Evolutionary conservation across 2,888 invertebrate genomes (phyloP).

Genomic region (Furcula furcula): DNA sequence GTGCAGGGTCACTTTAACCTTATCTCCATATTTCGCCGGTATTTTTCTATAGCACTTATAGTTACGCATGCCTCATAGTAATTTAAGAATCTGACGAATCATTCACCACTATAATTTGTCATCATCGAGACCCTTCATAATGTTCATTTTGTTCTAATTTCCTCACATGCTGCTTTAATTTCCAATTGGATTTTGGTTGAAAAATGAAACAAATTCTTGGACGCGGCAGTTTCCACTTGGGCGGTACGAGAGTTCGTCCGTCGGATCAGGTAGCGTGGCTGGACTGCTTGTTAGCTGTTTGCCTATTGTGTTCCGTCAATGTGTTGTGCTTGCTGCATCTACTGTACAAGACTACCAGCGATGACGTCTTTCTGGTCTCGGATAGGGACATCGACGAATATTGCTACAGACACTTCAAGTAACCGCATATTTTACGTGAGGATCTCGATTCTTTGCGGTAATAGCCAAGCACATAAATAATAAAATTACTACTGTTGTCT

Average conservation of each 20-base stretch:
- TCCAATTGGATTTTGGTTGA: constrained; percentile 56
- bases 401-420: constrained; percentile 57
- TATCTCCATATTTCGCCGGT: constrained; percentile 71
- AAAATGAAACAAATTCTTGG: constrained; percentile 42
- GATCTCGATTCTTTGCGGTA: constrained; percentile 18
- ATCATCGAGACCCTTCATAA: constrained; percentile 22
- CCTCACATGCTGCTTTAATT: constrained; percentile 78
- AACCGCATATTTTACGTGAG: constrained; percentile 44
- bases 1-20: constrained; percentile 63
- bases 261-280: constrained; percentile 92
- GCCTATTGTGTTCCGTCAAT: constrained; percentile 85
- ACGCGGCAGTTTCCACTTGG: constrained; percentile 78
- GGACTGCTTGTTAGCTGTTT: constrained; percentile 85
- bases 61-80: constrained; percentile 3
- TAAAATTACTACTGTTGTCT: no score
- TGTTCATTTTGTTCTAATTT: constrained; percentile 67
- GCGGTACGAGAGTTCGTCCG: constrained; percentile 80
- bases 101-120: constrained; percentile 29
- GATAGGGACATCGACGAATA: constrained; percentile 64
- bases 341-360: constrained; percentile 64
- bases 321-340: constrained; percentile 84
- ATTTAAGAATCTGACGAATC: constrained; percentile 9
- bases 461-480: constrained; percentile 10
- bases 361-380: constrained; percentile 42
- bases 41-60: constrained; percentile 50